A percentile compares a stretch with the other conserved stretches of the same genome.
These are phyloP conservation scores for Dicycla oo DNA, from an alignment of 2,888 invertebrate species.

Conservation along the genomic window DNA sequence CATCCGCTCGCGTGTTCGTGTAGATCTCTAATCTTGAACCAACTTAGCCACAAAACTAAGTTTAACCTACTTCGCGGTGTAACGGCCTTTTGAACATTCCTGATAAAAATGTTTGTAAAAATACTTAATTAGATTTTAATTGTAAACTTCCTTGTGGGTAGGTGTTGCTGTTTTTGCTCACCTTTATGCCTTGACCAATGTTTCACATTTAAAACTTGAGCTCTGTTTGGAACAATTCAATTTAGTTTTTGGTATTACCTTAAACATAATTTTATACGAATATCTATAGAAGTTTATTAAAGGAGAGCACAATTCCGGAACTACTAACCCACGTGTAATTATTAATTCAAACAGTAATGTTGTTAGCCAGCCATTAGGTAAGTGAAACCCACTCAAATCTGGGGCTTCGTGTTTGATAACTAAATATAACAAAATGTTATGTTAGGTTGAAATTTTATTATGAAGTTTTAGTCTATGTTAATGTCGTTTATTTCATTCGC, in stretches of 20 bases:
- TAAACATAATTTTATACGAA: conserved; percentile 8
- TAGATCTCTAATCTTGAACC: conserved; percentile 80
- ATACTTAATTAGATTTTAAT: conserved; percentile 65
- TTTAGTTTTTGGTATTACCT: not conserved
- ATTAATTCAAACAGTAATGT: conserved; percentile 48
- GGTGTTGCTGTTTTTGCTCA: conserved; percentile 38
- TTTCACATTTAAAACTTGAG: not conserved
- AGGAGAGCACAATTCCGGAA: conserved; percentile 14
- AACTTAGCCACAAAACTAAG: conserved; percentile 77
- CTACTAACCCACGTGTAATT: conserved; percentile 30
- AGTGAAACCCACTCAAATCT: conserved; percentile 48
- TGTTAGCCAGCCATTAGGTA: conserved; percentile 47
- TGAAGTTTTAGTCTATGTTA: conserved; percentile 24
- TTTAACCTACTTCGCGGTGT: conserved; percentile 77
- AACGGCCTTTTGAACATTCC: conserved; percentile 72
- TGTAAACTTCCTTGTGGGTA: conserved; percentile 54
- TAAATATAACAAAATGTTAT: conserved; percentile 28
- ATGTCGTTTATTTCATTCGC: conserved; percentile 42
- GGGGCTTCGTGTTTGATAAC: conserved; percentile 39
- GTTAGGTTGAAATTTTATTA: conserved; percentile 34
- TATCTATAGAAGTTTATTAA: conserved; percentile 9
- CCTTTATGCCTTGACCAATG: conserved; percentile 16
- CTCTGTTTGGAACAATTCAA: not conserved
- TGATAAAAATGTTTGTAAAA: conserved; percentile 68
- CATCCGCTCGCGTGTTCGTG: conserved; percentile 69